Percentiles rank a stretch among this genome's conserved stretches.
phyloP scores from a whole-genome alignment of 2,113 vertebrate genomes.

The Stigmatopora argus region DNA sequence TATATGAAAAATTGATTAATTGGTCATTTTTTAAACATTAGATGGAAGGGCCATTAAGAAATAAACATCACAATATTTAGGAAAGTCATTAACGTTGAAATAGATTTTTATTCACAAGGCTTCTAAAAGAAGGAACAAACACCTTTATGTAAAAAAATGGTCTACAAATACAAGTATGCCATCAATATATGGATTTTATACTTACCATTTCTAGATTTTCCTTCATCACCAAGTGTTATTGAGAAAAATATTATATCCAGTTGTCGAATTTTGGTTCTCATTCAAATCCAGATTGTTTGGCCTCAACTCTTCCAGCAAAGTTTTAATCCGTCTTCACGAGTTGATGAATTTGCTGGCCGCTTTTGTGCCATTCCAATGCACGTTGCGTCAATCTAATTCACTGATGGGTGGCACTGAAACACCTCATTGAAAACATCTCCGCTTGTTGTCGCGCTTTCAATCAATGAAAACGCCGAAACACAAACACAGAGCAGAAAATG shows the following conservation, averaged over 20 bases:
- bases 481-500: neutral
- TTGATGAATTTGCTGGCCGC: constrained; percentile 5
- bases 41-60: too few relatives aligned
- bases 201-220: neutral
- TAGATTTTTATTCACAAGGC: neutral
- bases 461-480: neutral
- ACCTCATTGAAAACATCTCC: constrained; percentile 3
- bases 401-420: constrained; percentile 1
- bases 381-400: neutral
- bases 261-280: neutral
- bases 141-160: neutral
- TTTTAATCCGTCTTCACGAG: neutral
- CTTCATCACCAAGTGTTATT: neutral
- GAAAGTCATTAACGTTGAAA: neutral
- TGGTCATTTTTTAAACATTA: too few relatives aligned
- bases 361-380: neutral
- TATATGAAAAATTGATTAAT: too few relatives aligned
- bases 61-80: neutral
- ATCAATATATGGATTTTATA: neutral
- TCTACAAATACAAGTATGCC: neutral
- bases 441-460: neutral
- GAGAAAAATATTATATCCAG: neutral
- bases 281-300: neutral
- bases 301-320: neutral
- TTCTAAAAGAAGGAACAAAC: neutral